phyloP scores from a whole-genome alignment of 2,797 vertebrate genomes.

The Malacoraja senta region DNA sequence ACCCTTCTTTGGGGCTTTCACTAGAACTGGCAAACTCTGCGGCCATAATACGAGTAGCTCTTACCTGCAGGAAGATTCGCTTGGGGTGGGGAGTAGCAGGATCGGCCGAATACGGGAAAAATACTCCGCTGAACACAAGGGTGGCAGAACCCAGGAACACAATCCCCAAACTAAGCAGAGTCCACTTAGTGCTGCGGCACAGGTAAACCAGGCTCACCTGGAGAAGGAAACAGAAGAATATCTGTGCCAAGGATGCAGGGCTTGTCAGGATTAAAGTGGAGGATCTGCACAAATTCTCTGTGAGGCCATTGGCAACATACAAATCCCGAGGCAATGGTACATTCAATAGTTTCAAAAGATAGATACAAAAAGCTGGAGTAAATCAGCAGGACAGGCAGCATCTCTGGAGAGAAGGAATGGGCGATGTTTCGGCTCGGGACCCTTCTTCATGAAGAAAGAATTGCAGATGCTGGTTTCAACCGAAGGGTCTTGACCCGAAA shows the following conservation, averaged over 20 bases:
- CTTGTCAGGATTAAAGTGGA: too few relatives aligned
- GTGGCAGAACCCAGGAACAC: conserved; percentile 67
- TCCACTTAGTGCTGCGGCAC: conserved; percentile 71
- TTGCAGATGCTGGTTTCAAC: too few relatives aligned
- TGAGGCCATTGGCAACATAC: too few relatives aligned
- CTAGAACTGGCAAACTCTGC: neutral
- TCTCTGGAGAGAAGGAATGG: too few relatives aligned
- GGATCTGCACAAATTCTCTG: too few relatives aligned
- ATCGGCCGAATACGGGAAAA: conserved; percentile 82
- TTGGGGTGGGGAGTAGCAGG: conserved; percentile 77
- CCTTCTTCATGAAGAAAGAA: too few relatives aligned
- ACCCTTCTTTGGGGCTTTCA: neutral
- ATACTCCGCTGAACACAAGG: conserved; percentile 75
- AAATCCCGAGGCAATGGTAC: too few relatives aligned
- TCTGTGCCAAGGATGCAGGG: neutral
- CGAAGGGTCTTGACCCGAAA: too few relatives aligned
- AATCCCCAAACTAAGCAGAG: conserved; percentile 64
- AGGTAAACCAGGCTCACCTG: conserved; percentile 91
- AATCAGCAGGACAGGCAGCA: too few relatives aligned
- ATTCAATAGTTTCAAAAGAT: too few relatives aligned
- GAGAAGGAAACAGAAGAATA: conserved; percentile 27
- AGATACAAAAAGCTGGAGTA: too few relatives aligned
- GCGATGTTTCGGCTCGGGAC: too few relatives aligned
- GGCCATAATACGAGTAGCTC: neutral
- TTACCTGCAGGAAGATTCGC: conserved; percentile 85